Percentiles rank a stretch among this genome's conserved stretches.
Conservation (phyloP, 1,140 invertebrate species). For the Asobara japonica region DNA sequence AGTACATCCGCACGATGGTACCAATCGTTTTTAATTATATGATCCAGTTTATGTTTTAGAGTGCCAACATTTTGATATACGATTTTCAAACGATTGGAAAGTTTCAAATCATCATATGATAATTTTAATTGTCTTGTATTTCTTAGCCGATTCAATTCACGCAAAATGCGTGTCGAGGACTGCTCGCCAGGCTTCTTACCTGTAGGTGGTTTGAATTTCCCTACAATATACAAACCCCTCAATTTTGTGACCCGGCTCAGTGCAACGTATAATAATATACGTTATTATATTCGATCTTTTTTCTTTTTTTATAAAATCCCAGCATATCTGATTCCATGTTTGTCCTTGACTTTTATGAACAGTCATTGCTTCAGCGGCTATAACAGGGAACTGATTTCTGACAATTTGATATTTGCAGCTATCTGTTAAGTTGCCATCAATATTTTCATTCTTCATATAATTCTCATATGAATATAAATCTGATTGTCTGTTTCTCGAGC, state of each 20-base stretch:
- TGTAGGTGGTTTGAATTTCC: not conserved
- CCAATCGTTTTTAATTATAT: not conserved
- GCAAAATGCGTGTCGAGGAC: not conserved
- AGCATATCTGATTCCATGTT: not conserved
- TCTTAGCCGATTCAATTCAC: not conserved
- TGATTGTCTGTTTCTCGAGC: not conserved
- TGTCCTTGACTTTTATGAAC: not conserved
- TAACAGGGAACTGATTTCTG: not conserved
- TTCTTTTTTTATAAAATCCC: not conserved
- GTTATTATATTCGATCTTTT: not conserved
- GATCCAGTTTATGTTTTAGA: not conserved
- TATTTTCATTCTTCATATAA: too few relatives aligned
- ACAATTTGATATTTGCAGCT: not conserved
- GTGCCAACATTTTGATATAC: not conserved
- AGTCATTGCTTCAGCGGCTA: not conserved
- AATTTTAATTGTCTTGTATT: not conserved
- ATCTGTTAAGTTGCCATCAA: not conserved
- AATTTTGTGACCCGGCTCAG: not conserved
- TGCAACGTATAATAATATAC: not conserved
- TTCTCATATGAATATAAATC: not conserved
- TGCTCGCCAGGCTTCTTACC: too few relatives aligned
- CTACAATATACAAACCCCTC: not conserved
- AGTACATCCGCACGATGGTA: not conserved
- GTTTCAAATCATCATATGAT: not conserved
- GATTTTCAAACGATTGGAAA: not conserved